These are phyloP conservation scores for Tachysurus vachellii DNA, from an alignment of 2,113 vertebrate species.

Conservation along the genomic window DNA sequence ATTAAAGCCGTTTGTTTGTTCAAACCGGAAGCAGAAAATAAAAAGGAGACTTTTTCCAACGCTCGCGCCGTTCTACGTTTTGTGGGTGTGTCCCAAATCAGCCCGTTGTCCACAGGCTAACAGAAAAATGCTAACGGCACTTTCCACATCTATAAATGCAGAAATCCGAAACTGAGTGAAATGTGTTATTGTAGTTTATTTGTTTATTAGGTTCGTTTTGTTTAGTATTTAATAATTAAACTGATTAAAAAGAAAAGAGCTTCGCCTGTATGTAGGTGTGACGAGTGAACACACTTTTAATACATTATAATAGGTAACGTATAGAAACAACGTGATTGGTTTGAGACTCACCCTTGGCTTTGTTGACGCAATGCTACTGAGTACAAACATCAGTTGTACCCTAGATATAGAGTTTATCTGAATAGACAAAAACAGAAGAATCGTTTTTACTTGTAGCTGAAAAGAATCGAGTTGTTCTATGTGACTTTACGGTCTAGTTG, in stretches of 20 bases:
- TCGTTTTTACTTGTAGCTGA: neutral
- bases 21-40: neutral
- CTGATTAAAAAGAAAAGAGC: neutral
- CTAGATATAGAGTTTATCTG: neutral
- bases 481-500: no score
- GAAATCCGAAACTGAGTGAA: neutral
- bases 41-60: constrained; percentile 14
- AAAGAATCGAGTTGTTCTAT: neutral
- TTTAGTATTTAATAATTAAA: neutral
- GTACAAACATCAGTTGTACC: neutral
- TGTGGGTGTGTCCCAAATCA: neutral
- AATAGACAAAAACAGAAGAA: neutral
- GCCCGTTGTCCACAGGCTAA: neutral
- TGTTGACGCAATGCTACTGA: neutral
- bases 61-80: constrained; percentile 6
- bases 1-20: constrained; percentile 9
- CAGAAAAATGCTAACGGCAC: neutral
- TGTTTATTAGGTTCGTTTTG: neutral
- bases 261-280: neutral
- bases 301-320: neutral
- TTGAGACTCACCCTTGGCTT: neutral
- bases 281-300: neutral
- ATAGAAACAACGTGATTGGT: neutral
- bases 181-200: neutral
- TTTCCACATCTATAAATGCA: neutral